These are phyloP conservation scores for Bombus confusus DNA, from an alignment of 1,140 invertebrate species.

Conservation along the genomic window DNA sequence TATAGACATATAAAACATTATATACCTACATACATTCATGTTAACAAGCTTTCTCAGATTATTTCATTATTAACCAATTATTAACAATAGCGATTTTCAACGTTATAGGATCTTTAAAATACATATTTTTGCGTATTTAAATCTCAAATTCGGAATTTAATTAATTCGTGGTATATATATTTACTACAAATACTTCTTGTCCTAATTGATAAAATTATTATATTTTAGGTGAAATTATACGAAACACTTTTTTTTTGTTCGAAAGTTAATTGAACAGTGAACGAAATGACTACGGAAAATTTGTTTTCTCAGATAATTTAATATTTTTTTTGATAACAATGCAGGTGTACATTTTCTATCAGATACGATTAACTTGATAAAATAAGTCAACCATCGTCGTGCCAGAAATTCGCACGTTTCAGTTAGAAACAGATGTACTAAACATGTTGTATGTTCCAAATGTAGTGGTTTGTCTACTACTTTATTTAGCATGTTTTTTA, in stretches of 20 bases:
- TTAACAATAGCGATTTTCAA: no score
- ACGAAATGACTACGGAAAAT: background rate
- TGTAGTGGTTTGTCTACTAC: background rate
- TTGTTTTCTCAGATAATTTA: constrained; percentile 1
- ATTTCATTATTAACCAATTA: background rate
- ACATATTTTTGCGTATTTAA: no score
- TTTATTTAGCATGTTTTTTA: background rate
- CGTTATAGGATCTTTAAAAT: no score
- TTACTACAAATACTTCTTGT: no score
- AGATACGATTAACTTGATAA: constrained; percentile 34
- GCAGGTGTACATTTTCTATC: constrained; percentile 47
- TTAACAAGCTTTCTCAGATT: background rate
- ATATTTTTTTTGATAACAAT: constrained; percentile 30
- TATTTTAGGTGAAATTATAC: background rate
- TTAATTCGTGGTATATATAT: no score
- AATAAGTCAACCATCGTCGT: background rate
- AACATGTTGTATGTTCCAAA: background rate
- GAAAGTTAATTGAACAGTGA: background rate
- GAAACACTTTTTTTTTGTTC: background rate
- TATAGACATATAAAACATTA: no score
- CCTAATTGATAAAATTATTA: no score
- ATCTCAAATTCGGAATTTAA: no score
- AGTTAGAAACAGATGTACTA: background rate
- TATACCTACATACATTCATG: background rate
- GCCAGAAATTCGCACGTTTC: background rate